Base-by-base conservation (phyloP, 2,113 vertebrate genomes). In the Pyrgilauda ruficollis region DNA sequence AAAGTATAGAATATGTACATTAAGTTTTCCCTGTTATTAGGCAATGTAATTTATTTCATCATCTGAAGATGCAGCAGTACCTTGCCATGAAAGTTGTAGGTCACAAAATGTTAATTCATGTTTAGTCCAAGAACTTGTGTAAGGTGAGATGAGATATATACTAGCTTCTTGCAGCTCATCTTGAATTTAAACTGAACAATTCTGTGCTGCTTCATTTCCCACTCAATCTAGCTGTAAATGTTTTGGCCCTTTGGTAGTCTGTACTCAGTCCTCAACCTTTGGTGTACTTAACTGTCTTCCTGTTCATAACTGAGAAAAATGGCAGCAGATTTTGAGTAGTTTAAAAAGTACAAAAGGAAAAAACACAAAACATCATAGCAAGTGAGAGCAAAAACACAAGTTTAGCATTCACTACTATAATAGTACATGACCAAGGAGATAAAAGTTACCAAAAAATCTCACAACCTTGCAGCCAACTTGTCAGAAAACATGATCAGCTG, bases 201-300 rank as follows among this genome's bases (percentile, higher is more conserved):
- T 95, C 70, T 66, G 72, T 55, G 72, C 73, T 93, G 92, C 95
- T 97, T 95, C 92, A 97, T 97, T 97, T 97, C 96, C 80, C 95
- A 94, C 95, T 95, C 97, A 98, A 97, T 94, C 94, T 96, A 95
- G 95, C 97, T 93, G 61, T 84, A 97, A 95, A 97, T 87, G 76
- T 88, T 95, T 95, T 94, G 85, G 83, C 50, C 62, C 64, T 96
- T 96, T 96, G 91, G 64, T 97, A 89, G 93, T 94, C 11, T 33
- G 49, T 77, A 94, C 86, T 97, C 86, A 81, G 49, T 11, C 44
- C 74, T 44, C 84, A 97, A 79, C 68, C 94, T 90, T 91, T 90
- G 91, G 84, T 31, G 49, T 93, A 95, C 64, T 97, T 97, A 97
- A 81, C 55, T 92, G 75, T 92, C 69, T 96, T 97, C 70, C 41